Evolutionary conservation across 2,888 invertebrate genomes (phyloP).

Genomic region (Brassicogethes aeneus): DNA sequence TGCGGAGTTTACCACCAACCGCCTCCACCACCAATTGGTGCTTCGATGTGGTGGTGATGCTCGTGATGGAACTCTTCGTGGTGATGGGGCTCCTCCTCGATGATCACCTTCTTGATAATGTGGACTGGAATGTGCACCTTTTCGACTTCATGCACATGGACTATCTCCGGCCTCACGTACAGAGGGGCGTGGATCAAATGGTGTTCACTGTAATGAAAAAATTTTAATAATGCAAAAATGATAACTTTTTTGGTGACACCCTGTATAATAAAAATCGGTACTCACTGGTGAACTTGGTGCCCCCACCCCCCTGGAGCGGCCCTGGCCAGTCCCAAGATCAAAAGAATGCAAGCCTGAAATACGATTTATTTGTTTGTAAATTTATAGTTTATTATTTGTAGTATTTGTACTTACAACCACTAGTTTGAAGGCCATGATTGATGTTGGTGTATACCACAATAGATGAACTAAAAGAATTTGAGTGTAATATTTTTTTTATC

Average conservation of each 20-base stretch:
- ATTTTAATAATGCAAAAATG: background rate
- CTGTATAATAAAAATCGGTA: background rate
- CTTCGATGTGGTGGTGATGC: background rate
- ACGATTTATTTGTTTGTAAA: too few relatives aligned
- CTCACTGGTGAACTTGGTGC: background rate
- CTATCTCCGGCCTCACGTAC: background rate
- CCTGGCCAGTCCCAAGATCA: background rate
- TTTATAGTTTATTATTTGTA: too few relatives aligned
- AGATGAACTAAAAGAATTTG: too few relatives aligned
- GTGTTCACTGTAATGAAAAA: background rate
- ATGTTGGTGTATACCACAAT: too few relatives aligned
- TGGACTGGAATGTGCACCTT: background rate
- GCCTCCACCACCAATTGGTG: background rate
- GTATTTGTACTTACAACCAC: background rate
- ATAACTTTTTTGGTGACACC: too few relatives aligned
- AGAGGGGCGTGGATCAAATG: background rate
- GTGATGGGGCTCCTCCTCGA: background rate
- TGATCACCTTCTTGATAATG: background rate
- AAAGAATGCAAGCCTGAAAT: background rate
- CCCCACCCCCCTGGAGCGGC: background rate
- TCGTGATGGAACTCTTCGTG: background rate
- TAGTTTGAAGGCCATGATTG: background rate
- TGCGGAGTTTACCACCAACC: background rate
- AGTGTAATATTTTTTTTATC: too few relatives aligned
- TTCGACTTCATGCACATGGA: background rate